These are phyloP conservation scores for Columba livia DNA, from an alignment of 2,113 vertebrate species.

Conservation along the genomic window DNA sequence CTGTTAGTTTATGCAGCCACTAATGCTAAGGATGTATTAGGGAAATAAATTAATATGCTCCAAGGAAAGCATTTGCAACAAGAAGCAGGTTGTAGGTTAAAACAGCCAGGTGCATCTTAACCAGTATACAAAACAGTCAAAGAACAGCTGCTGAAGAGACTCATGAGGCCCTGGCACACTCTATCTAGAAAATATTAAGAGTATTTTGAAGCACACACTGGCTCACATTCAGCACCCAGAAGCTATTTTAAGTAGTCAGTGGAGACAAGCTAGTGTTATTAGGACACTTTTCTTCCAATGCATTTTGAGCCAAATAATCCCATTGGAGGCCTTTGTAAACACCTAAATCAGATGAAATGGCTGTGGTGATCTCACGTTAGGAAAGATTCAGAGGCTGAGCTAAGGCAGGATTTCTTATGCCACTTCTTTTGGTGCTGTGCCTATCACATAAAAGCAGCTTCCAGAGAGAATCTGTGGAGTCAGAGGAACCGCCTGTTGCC, in stretches of 20 bases:
- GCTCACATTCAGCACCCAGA: slow-evolving; percentile 6
- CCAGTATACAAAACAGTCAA: not conserved
- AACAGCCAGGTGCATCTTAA: not conserved
- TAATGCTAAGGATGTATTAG: not conserved
- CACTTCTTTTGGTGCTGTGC: not conserved
- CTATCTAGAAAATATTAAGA: not conserved
- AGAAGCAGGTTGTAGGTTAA: not conserved
- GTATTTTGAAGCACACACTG: not conserved
- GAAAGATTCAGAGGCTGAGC: not conserved
- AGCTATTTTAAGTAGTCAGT: slow-evolving; percentile 25
- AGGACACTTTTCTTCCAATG: slow-evolving; percentile 4
- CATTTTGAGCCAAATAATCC: slow-evolving; percentile 4
- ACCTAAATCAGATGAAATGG: not conserved
- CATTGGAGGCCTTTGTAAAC: not conserved
- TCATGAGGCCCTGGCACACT: not conserved
- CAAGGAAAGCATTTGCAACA: not conserved
- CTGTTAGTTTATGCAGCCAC: not conserved
- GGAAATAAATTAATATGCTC: not conserved
- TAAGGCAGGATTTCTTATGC: not conserved
- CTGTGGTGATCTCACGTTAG: not conserved
- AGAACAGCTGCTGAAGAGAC: slow-evolving; percentile 12
- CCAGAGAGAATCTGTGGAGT: not conserved
- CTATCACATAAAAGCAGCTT: not conserved
- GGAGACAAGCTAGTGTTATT: not conserved
- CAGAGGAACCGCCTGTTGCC: not conserved